Evolutionary conservation across 2,113 vertebrate genomes (phyloP).

Genomic region (Callipepla squamata): DNA sequence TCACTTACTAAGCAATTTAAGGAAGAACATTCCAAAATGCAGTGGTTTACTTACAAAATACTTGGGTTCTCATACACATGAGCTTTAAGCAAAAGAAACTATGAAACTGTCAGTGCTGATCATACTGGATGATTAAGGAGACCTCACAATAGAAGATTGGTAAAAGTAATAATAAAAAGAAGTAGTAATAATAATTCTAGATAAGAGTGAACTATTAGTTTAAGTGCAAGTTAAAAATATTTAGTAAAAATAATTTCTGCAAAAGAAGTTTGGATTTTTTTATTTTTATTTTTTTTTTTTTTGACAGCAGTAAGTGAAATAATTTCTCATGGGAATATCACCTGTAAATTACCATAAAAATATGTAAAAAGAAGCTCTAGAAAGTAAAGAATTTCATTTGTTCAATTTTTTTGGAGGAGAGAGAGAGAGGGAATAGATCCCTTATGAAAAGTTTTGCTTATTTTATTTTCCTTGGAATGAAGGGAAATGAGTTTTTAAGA

Average conservation of each 20-base stretch:
- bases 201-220: background rate
- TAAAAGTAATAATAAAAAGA: background rate
- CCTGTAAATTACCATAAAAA: background rate
- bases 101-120: background rate
- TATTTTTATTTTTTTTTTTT: background rate
- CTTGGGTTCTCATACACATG: background rate
- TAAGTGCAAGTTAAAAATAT: background rate
- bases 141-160: background rate
- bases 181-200: background rate
- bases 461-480: background rate
- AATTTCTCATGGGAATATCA: background rate
- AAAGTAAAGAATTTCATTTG: background rate
- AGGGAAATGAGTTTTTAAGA: background rate
- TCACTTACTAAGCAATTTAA: background rate
- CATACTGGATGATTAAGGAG: background rate
- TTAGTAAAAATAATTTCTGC: background rate
- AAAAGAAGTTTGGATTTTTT: background rate
- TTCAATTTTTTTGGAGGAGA: background rate
- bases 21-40: constrained; percentile 24
- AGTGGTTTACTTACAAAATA: constrained; percentile 45
- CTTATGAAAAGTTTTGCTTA: background rate
- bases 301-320: background rate
- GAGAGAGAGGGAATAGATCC: background rate
- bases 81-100: background rate
- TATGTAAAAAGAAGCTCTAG: background rate